A percentile compares a stretch with the other conserved stretches of the same genome.
Evolutionary conservation across 1,140 invertebrate species (phyloP).

Genomic region (Brachionus paranguensis): DNA sequence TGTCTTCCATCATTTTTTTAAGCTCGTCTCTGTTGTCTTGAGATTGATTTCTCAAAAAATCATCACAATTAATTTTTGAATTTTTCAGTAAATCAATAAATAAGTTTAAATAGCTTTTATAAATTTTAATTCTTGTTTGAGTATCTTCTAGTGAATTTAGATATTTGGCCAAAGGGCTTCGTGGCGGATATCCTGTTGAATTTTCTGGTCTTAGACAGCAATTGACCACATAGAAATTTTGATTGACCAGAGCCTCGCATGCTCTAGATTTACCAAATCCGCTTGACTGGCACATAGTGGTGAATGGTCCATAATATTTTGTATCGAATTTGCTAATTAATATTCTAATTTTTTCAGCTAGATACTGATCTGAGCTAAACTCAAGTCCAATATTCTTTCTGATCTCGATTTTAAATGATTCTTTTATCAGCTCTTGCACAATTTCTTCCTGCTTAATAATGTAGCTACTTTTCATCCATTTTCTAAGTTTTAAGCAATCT

Average conservation of each 20-base stretch:
- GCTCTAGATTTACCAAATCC: background rate
- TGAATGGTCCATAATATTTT: background rate
- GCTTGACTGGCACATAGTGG: background rate
- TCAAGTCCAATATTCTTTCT: background rate
- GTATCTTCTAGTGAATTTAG: too few species aligned
- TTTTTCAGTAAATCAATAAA: too few species aligned
- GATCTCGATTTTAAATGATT: background rate
- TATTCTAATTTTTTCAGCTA: background rate
- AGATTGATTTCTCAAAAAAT: too few species aligned
- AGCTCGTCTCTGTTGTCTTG: too few species aligned
- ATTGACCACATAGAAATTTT: background rate
- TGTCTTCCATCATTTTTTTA: too few species aligned
- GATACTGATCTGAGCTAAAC: background rate
- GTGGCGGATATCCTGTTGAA: background rate
- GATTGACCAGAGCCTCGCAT: background rate
- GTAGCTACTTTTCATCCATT: too few species aligned
- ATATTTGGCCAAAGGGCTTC: background rate
- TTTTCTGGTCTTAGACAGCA: background rate
- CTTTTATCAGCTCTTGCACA: background rate
- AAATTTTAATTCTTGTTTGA: too few species aligned
- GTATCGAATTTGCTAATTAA: background rate
- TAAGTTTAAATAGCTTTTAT: too few species aligned
- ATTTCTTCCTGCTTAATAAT: too few species aligned
- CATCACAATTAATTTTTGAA: too few species aligned
- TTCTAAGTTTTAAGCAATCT: too few species aligned